Conservation (phyloP, 2,888 invertebrate species). For the Tachina grossa region DNA sequence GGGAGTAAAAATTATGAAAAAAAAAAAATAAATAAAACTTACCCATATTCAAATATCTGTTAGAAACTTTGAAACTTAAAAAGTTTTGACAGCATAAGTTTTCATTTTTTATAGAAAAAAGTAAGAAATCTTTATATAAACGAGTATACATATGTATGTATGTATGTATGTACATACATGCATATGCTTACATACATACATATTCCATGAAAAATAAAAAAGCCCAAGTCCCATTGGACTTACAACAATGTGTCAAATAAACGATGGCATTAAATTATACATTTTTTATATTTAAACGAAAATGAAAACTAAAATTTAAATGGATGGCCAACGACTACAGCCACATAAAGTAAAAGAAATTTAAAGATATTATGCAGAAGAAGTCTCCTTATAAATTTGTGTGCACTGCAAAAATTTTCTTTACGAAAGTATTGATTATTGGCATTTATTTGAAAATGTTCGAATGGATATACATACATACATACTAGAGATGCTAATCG, state of each 20-base stretch:
- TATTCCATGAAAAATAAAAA: conserved; percentile 10
- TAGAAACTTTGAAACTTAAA: conserved; percentile 47
- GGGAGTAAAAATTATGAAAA: not conserved
- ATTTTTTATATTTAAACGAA: conserved; percentile 32
- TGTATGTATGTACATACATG: too few relatives aligned
- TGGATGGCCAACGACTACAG: not conserved
- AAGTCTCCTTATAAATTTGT: too few relatives aligned
- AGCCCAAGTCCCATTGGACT: conserved; percentile 48
- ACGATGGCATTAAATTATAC: conserved; percentile 30
- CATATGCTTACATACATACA: too few relatives aligned
- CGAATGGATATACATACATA: too few relatives aligned
- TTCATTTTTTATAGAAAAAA: conserved; percentile 31
- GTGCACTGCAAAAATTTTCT: not conserved
- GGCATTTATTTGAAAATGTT: too few relatives aligned
- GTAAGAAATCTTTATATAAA: not conserved
- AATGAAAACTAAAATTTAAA: conserved; percentile 11
- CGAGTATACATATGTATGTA: too few relatives aligned
- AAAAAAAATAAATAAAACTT: conserved; percentile 8
- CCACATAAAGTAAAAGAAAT: not conserved
- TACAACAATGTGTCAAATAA: conserved; percentile 57
- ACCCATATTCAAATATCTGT: conserved; percentile 41
- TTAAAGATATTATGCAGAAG: too few relatives aligned
- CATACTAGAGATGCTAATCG: too few relatives aligned
- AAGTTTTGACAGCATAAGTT: conserved; percentile 58
- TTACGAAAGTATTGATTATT: too few relatives aligned